A percentile compares a stretch with the other conserved stretches of the same genome.
phyloP scores from a whole-genome alignment of 1,140 invertebrate species.

The Homarus americanus region DNA sequence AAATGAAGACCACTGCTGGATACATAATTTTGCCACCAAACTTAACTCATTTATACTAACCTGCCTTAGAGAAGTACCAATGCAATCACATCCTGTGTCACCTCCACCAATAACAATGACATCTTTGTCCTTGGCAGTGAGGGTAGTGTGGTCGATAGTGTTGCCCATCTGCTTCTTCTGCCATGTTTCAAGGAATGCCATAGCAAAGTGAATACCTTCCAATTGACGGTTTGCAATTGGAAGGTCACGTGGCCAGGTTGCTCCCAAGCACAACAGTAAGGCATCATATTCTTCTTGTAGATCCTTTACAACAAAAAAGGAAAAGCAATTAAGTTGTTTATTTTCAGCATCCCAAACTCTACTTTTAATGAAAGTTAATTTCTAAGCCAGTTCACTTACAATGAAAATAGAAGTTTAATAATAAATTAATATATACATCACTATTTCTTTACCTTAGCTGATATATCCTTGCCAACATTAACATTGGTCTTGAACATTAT shows the following conservation, averaged over 20 bases:
- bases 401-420: no score
- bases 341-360: no score
- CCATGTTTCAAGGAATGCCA: conserved; percentile 98
- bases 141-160: conserved; percentile 80
- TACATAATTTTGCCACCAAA: no score
- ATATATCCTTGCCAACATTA: conserved; percentile 95
- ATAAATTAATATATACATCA: no score
- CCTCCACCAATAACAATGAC: conserved; percentile 99
- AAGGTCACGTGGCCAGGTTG: conserved; percentile 97
- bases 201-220: conserved; percentile 97
- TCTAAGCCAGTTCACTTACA: no score
- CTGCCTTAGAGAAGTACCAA: conserved; percentile 97
- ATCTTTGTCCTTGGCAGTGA: conserved; percentile 94
- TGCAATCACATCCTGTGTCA: conserved; percentile 99
- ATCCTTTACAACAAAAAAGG: conserved; percentile 78
- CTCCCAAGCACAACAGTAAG: conserved; percentile 92
- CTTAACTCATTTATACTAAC: no score
- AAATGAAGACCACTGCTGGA: no score
- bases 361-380: no score
- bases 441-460: conserved; percentile 78
- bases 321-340: not conserved
- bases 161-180: conserved; percentile 96
- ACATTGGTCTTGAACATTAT: conserved; percentile 93
- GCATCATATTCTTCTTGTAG: conserved; percentile 90
- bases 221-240: conserved; percentile 90